Conservation (phyloP, 1,140 invertebrate genomes). For the Bombus polaris region DNA sequence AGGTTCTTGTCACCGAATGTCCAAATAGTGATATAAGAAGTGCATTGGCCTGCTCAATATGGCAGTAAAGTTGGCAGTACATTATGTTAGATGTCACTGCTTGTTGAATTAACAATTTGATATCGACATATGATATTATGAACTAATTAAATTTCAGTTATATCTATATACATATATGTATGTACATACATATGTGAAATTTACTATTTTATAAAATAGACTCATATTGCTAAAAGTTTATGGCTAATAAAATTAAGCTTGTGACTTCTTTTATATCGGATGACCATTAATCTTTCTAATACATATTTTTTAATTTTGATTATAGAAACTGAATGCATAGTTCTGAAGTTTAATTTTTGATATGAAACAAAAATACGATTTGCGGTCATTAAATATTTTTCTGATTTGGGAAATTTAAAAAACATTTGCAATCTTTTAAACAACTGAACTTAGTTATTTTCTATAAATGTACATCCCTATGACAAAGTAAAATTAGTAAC, state of each 20-base stretch:
- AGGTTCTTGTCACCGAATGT: not conserved
- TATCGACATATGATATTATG: not conserved
- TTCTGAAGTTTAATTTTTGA: not conserved
- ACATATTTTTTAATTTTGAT: too few relatives aligned
- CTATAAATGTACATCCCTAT: too few relatives aligned
- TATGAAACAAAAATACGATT: too few relatives aligned
- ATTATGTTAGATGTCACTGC: conserved; percentile 31
- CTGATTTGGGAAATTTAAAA: not conserved
- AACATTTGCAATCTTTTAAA: conserved; percentile 8
- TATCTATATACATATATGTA: not conserved
- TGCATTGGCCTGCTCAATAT: conserved; percentile 24
- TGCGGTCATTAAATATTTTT: not conserved
- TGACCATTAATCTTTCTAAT: too few relatives aligned
- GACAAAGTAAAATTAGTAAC: too few relatives aligned
- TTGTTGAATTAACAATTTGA: not conserved
- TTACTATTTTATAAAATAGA: not conserved
- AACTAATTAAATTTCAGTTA: not conserved
- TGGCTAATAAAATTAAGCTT: not conserved
- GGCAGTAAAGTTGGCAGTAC: not conserved
- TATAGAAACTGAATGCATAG: not conserved
- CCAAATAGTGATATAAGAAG: not conserved
- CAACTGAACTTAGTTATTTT: not conserved
- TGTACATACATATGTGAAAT: not conserved
- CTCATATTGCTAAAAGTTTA: not conserved
- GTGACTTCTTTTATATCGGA: too few relatives aligned